These are phyloP conservation scores for Eilema caniola DNA, from an alignment of 2,888 invertebrate species.

Conservation along the genomic window DNA sequence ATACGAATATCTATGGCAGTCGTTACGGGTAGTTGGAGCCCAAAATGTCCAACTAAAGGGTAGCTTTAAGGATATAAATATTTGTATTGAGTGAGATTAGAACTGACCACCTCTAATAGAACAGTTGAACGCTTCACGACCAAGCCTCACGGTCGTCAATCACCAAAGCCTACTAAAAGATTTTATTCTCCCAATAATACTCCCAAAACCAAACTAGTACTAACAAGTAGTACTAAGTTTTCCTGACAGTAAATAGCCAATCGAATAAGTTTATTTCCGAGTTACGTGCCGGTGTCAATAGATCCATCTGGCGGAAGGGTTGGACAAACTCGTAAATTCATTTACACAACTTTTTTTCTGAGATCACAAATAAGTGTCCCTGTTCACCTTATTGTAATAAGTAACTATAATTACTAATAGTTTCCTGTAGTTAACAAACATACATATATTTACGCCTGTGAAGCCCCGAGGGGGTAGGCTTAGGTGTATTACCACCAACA, in stretches of 20 bases:
- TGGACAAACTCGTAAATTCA: neutral
- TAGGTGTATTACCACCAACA: too few relatives aligned
- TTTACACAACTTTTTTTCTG: slow-evolving; percentile 3
- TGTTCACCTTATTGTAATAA: neutral
- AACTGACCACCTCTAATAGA: too few relatives aligned
- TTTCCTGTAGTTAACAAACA: too few relatives aligned
- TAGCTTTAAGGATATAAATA: too few relatives aligned
- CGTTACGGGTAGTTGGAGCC: too few relatives aligned
- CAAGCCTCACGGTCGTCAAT: neutral
- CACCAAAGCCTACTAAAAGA: too few relatives aligned
- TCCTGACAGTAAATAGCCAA: neutral
- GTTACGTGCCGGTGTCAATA: slow-evolving; percentile 1
- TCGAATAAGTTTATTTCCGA: neutral
- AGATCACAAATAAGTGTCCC: neutral
- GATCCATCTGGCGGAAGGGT: neutral
- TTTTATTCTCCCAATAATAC: neutral
- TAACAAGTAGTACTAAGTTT: neutral
- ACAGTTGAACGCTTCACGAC: neutral
- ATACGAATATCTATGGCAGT: too few relatives aligned
- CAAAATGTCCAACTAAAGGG: too few relatives aligned
- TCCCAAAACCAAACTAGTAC: neutral
- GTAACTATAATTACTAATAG: neutral
- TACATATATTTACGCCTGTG: too few relatives aligned
- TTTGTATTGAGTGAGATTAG: too few relatives aligned
- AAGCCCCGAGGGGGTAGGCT: too few relatives aligned